Conservation (phyloP, 2,113 vertebrate genomes). For the Pseudorectes ferrugineus region DNA sequence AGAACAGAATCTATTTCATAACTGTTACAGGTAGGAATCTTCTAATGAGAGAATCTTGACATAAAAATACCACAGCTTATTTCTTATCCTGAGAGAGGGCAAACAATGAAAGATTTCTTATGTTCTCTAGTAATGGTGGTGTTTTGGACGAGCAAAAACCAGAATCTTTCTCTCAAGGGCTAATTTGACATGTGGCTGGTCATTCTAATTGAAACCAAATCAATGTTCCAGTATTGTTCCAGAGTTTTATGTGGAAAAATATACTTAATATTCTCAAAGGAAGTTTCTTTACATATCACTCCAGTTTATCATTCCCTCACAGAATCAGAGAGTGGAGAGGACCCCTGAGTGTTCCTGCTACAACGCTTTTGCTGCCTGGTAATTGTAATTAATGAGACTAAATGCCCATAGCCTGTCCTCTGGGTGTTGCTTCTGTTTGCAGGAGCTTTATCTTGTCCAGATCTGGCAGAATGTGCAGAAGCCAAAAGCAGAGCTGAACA, state of each 20-base stretch:
- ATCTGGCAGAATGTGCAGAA: background rate
- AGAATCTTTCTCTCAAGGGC: background rate
- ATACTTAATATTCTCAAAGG: background rate
- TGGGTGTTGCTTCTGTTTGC: background rate
- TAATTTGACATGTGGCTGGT: background rate
- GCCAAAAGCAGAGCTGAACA: background rate
- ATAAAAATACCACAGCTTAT: slow-evolving; percentile 27
- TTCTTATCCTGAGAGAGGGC: background rate
- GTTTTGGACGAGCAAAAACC: background rate
- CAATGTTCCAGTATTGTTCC: background rate
- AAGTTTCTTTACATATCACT: background rate
- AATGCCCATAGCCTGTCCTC: background rate
- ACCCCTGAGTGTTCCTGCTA: background rate
- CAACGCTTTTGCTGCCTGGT: background rate
- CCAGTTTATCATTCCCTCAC: background rate
- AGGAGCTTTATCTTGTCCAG: background rate
- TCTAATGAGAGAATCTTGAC: background rate
- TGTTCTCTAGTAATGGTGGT: background rate
- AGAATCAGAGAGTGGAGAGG: background rate
- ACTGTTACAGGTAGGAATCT: background rate
- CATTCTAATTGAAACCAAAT: background rate
- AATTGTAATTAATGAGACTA: background rate
- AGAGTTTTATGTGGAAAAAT: background rate
- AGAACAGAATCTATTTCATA: slow-evolving; percentile 16
- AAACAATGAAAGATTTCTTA: background rate